phyloP scores from a whole-genome alignment of 1,140 invertebrate species.

The Drosophila kohkoa region DNA sequence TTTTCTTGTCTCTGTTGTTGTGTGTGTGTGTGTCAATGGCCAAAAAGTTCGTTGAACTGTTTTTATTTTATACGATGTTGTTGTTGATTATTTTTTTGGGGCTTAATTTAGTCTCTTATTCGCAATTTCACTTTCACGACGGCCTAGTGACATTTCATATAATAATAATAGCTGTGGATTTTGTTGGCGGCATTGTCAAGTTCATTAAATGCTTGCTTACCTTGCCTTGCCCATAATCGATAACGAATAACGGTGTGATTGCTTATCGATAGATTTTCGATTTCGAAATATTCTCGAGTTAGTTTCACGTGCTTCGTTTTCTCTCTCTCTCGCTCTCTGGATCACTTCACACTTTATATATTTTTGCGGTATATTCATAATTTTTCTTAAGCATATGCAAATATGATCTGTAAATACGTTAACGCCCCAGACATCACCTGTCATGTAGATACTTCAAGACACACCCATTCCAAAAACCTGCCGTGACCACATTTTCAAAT shows the following conservation, averaged over 20 bases:
- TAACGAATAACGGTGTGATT: not conserved
- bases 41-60: constrained; percentile 77
- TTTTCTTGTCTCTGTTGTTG: constrained; percentile 58
- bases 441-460: constrained; percentile 35
- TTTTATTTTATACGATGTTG: constrained; percentile 45
- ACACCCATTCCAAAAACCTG: constrained; percentile 32
- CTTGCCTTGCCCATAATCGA: not conserved
- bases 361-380: constrained; percentile 14
- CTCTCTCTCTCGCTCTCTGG: not conserved
- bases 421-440: constrained; percentile 45
- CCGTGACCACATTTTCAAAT: constrained; percentile 45
- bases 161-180: constrained; percentile 1
- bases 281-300: not conserved
- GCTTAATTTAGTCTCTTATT: constrained; percentile 56
- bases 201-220: not conserved
- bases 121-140: constrained; percentile 69
- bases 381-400: constrained; percentile 30
- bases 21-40: constrained; percentile 60
- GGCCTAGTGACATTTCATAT: constrained; percentile 26
- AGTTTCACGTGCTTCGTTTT: not conserved
- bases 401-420: constrained; percentile 34
- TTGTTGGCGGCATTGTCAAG: not conserved
- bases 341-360: constrained; percentile 6
- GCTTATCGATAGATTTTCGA: constrained; percentile 1
- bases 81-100: constrained; percentile 46